These are phyloP conservation scores for Chrysolina haemoptera DNA, from an alignment of 2,888 invertebrate species.

Conservation along the genomic window DNA sequence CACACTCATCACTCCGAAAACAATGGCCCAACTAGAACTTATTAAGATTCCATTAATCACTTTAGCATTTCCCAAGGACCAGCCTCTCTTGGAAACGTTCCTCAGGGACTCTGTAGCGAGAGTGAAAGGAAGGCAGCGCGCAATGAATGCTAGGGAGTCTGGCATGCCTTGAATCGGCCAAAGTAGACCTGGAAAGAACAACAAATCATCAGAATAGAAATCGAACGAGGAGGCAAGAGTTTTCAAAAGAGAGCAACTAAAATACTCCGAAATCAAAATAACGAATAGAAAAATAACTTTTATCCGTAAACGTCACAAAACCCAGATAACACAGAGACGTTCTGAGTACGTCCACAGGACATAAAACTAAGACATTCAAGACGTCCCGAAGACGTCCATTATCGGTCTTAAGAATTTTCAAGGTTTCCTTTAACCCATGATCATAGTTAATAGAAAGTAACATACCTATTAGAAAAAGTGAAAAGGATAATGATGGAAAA, in stretches of 20 bases:
- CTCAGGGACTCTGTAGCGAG: conserved; percentile 83
- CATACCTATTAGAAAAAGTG: no score
- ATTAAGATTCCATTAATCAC: conserved; percentile 84
- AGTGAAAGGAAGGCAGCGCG: conserved; percentile 78
- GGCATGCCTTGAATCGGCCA: conserved; percentile 83
- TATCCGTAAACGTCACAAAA: no score
- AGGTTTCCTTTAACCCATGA: no score
- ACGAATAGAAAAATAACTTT: background rate
- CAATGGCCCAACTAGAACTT: conserved; percentile 74
- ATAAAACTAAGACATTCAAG: no score
- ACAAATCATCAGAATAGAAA: background rate
- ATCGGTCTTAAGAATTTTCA: no score
- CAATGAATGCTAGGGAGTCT: conserved; percentile 58
- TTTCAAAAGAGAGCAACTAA: no score
- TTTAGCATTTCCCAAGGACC: conserved; percentile 77
- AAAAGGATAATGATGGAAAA: no score
- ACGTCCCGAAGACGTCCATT: no score
- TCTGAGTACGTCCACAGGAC: no score
- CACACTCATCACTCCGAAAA: conserved; percentile 60
- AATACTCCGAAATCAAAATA: background rate
- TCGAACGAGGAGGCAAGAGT: no score
- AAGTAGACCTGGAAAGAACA: conserved; percentile 72
- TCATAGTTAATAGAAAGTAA: no score
- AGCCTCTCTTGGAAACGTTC: conserved; percentile 83
- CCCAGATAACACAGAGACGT: no score